Conservation (phyloP, 2,888 invertebrate genomes). For the Gnatocerus cornutus region DNA sequence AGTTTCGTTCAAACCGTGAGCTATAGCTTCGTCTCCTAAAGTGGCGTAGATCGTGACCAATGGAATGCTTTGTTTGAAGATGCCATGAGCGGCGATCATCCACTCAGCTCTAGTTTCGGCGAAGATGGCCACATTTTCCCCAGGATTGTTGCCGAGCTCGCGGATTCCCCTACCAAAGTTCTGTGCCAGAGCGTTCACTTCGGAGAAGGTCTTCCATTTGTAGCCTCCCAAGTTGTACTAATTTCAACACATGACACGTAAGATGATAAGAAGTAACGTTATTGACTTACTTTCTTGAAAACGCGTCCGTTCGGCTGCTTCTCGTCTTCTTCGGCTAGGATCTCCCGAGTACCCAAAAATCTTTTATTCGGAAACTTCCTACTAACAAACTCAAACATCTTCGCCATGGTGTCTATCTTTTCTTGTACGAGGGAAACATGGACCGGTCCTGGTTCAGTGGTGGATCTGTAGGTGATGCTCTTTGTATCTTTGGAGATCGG, state of each 20-base stretch:
- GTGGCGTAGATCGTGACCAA: conserved; percentile 98
- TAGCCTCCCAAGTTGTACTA: conserved; percentile 95
- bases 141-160: conserved; percentile 83
- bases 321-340: conserved; percentile 95
- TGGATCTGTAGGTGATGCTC: conserved; percentile 83
- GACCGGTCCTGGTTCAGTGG: conserved; percentile 79
- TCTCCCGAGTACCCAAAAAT: conserved; percentile 92
- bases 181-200: conserved; percentile 83
- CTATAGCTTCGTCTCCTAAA: conserved; percentile 95
- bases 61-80: conserved; percentile 96
- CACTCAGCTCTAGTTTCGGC: conserved; percentile 99
- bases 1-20: conserved; percentile 97
- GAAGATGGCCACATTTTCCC: conserved; percentile 90
- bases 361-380: conserved; percentile 81
- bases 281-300: conserved; percentile 89
- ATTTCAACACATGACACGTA: conserved; percentile 1
- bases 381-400: conserved; percentile 87
- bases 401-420: conserved; percentile 87
- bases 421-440: conserved; percentile 84
- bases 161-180: conserved; percentile 90
- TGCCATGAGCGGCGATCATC: conserved; percentile 97
- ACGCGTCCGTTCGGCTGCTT: conserved; percentile 93
- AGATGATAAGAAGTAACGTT: background rate
- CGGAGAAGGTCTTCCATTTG: conserved; percentile 88
- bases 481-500: conserved; percentile 78